Conservation (phyloP, 2,888 invertebrate genomes). For the Ditula angustiorana region DNA sequence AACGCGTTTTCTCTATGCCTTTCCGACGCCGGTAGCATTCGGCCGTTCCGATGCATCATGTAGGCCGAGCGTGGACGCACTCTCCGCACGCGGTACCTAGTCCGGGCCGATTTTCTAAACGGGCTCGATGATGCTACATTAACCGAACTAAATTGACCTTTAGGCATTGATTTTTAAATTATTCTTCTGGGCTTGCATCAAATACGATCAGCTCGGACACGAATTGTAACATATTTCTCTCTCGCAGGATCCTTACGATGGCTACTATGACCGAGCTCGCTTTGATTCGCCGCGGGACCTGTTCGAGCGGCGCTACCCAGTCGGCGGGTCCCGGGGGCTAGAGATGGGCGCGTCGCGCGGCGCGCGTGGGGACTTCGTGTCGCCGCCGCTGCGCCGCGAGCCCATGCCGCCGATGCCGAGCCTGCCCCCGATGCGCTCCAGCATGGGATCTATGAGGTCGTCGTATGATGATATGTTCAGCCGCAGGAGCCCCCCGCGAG, state of each 20-base stretch:
- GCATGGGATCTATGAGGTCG: slow-evolving; percentile 89
- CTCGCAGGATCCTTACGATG: slow-evolving; percentile 89
- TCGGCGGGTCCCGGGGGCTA: slow-evolving; percentile 82
- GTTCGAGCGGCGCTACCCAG: slow-evolving; percentile 92
- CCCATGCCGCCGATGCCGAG: slow-evolving; percentile 93
- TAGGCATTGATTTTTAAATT: slow-evolving; percentile 19
- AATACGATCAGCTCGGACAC: not conserved
- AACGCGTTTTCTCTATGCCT: slow-evolving; percentile 80
- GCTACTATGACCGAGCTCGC: slow-evolving; percentile 92
- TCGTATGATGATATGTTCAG: slow-evolving; percentile 93
- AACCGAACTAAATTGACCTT: slow-evolving; percentile 22
- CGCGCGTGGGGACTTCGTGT: slow-evolving; percentile 88
- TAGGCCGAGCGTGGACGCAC: slow-evolving; percentile 68
- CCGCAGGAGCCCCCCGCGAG: slow-evolving; percentile 90
- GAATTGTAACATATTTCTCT: slow-evolving; percentile 32
- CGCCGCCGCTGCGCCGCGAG: slow-evolving; percentile 91
- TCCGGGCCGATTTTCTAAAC: slow-evolving; percentile 59
- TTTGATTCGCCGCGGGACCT: slow-evolving; percentile 92
- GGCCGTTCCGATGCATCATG: slow-evolving; percentile 61
- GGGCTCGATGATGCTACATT: slow-evolving; percentile 70
- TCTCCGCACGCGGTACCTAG: slow-evolving; percentile 70
- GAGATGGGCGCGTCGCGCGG: slow-evolving; percentile 83
- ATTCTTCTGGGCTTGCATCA: slow-evolving; percentile 10
- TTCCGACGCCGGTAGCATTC: slow-evolving; percentile 60
- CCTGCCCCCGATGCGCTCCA: slow-evolving; percentile 86